phyloP scores from a whole-genome alignment of 1,140 invertebrate genomes.

The Zaprionus camerounensis region DNA sequence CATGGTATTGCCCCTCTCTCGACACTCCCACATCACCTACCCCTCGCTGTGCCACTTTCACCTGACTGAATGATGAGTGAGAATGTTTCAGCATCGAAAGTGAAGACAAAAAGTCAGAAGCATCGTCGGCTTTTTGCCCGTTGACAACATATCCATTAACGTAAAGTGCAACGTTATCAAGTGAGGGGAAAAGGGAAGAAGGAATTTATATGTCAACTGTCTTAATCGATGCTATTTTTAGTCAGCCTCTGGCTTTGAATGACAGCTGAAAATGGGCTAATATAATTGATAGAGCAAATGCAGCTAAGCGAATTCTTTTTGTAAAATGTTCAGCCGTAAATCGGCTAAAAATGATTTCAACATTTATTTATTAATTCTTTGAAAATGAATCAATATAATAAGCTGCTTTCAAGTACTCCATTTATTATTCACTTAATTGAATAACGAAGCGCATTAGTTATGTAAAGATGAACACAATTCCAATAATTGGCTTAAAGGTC shows the following conservation, averaged over 20 bases:
- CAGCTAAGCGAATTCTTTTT: background rate
- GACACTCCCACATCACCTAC: background rate
- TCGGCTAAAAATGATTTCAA: background rate
- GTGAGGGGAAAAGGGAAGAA: too few species aligned
- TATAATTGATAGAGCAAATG: conserved; percentile 8
- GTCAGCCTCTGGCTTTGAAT: conserved; percentile 9
- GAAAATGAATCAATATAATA: background rate
- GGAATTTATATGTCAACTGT: background rate
- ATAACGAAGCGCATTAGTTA: background rate
- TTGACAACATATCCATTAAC: conserved; percentile 40
- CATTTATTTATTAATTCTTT: background rate
- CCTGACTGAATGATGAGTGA: conserved; percentile 10
- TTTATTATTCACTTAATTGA: conserved; percentile 26
- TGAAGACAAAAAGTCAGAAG: conserved; percentile 10
- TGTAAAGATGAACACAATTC: background rate
- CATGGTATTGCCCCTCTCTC: background rate
- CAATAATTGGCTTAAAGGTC: background rate
- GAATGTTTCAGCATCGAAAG: conserved; percentile 12
- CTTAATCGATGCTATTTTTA: conserved; percentile 42
- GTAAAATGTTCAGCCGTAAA: background rate
- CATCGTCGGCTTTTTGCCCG: conserved; percentile 14
- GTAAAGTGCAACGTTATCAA: background rate
- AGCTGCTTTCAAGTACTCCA: background rate
- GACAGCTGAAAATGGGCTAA: background rate
- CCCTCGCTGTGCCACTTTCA: background rate